Percentiles rank a stretch among this genome's conserved stretches.
These are phyloP conservation scores for Drosophila ustulata DNA, from an alignment of 2,888 invertebrate genomes.

Conservation along the genomic window DNA sequence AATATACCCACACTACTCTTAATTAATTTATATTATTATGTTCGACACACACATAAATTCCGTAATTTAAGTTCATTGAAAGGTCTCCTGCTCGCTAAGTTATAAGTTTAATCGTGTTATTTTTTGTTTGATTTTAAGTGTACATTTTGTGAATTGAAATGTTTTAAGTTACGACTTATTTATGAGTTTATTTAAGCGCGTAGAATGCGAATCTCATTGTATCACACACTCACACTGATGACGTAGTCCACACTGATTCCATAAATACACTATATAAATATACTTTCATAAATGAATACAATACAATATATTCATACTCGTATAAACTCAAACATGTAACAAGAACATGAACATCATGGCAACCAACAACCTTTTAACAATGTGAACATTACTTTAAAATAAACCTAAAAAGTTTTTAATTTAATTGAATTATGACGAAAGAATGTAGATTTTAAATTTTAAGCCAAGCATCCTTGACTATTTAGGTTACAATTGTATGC, in stretches of 20 bases:
- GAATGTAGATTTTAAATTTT: slow-evolving; percentile 42
- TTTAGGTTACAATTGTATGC: slow-evolving; percentile 56
- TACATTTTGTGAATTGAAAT: slow-evolving; percentile 66
- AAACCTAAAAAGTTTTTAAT: slow-evolving; percentile 66
- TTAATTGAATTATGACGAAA: slow-evolving; percentile 52
- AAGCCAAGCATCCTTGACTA: slow-evolving; percentile 60
- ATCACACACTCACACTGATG: slow-evolving; percentile 13
- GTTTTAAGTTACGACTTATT: slow-evolving; percentile 63
- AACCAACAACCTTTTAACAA: slow-evolving; percentile 37
- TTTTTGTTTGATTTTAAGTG: slow-evolving; percentile 63
- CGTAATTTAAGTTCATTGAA: slow-evolving; percentile 60
- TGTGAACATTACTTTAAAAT: slow-evolving; percentile 70
- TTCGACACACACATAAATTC: slow-evolving; percentile 50
- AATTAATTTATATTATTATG: slow-evolving; percentile 58
- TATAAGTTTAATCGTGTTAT: slow-evolving; percentile 48
- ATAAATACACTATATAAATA: slow-evolving; percentile 27
- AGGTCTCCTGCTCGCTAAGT: slow-evolving; percentile 62
- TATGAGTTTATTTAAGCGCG: slow-evolving; percentile 62
- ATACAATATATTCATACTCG: slow-evolving; percentile 9
- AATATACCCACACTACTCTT: slow-evolving; percentile 65
- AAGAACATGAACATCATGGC: slow-evolving; percentile 46
- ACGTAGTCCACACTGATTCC: slow-evolving; percentile 44
- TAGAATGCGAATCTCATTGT: slow-evolving; percentile 72
- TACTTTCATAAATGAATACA: slow-evolving; percentile 30
- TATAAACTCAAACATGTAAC: slow-evolving; percentile 49